Evolutionary conservation across 53 echinoderm and acorn worm genomes (phyloP), one percentile per base, ranked within the genome.

Genomic region (Patiria pectinifera): DNA sequence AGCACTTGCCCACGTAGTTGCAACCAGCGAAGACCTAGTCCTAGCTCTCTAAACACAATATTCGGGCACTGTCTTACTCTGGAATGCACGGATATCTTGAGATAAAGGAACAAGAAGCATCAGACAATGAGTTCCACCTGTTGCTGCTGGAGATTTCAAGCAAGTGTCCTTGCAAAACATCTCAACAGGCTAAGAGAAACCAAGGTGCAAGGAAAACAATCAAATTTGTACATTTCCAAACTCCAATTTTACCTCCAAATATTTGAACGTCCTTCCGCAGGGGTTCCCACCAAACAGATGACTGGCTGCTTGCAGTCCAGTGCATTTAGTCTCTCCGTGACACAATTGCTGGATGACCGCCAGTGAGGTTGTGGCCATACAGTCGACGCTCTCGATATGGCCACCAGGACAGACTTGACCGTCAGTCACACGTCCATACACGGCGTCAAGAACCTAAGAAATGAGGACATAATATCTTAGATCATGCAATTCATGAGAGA

Each of bases 381-480:
- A 92, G 66, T 92, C 80, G 3, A 60, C 58, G 6, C 63, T 85
- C 78, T 92, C 78, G 13, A 85, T 79, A 19, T 77, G n/a, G 44
- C 78, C 61, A 21, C 78, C 77, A 13, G 87, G 87, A 44, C 87
- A 87, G 16, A 87, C 87, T 44, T 87, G 87, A 78, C 86, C 66
- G 49, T 86, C 74, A 43, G 86, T 86, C 83, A 91, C 43, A 22
- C 92, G 92, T 19, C 92, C 92, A 12, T 92, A 92, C 35, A 86
- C 82, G 19, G 92, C 92, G 71, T 49, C 78, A 26, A 87, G 78
- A 25, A 87, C 18, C 87, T 87, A 78, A 87, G 35, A 1, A 76
- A 87, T 45, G 45, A 78, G 74, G 5, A 21, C 3, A 2, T 11
- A 66, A 66, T 7, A 66, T 66, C 19, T 18, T 18, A 16, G 15